Evolutionary conservation across 2,797 vertebrate species (phyloP).

Genomic region (Sebastes itinus): DNA sequence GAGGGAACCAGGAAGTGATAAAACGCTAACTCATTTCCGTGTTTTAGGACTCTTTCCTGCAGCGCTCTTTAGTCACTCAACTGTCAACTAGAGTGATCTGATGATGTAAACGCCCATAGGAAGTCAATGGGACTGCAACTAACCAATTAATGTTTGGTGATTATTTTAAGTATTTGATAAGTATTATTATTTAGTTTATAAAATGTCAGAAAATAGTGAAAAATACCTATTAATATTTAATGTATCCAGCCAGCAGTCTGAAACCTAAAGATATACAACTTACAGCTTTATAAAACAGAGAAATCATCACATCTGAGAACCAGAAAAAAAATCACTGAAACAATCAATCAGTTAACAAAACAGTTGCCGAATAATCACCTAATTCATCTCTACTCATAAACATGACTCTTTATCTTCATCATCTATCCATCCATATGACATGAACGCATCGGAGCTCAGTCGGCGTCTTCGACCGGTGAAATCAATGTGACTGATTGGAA

Average conservation of each 20-base stretch:
- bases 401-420: rapidly evolving
- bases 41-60: too few relatives aligned
- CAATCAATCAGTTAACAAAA: background rate
- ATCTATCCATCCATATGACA: background rate
- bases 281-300: background rate
- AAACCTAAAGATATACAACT: too few relatives aligned
- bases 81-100: too few relatives aligned
- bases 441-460: background rate
- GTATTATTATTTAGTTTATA: background rate
- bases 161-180: background rate
- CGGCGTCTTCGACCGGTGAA: background rate
- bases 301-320: background rate
- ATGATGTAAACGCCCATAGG: rapidly evolving
- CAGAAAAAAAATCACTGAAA: background rate
- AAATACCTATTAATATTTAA: too few relatives aligned
- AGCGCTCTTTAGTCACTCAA: too few relatives aligned
- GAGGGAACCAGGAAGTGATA: too few relatives aligned
- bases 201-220: background rate
- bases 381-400: background rate
- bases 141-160: too few relatives aligned
- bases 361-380: background rate
- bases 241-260: too few relatives aligned
- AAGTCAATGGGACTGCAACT: background rate
- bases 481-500: background rate
- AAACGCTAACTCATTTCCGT: too few relatives aligned